phyloP scores from a whole-genome alignment of 2,797 vertebrate genomes.

The Prionace glauca region DNA sequence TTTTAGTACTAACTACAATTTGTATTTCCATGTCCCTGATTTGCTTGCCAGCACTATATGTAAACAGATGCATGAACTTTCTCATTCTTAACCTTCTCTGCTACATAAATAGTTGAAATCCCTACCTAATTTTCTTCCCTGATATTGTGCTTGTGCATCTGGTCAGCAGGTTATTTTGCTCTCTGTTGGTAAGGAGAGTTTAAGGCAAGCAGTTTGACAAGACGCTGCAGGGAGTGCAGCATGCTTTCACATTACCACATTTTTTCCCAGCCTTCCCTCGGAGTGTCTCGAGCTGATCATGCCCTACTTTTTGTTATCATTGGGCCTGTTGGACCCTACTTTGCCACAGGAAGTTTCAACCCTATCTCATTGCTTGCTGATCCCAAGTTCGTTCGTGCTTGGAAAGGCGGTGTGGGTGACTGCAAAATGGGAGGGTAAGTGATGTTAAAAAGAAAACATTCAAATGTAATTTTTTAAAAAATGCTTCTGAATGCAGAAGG shows the following conservation, averaged over 20 bases:
- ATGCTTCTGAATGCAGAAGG: not conserved
- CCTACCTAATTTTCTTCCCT: not conserved
- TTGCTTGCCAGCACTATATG: not conserved
- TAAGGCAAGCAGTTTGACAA: not conserved
- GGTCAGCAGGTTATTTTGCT: not conserved
- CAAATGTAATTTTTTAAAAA: not conserved
- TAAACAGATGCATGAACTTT: not conserved
- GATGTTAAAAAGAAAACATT: no score
- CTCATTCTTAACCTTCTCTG: not conserved
- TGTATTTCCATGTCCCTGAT: not conserved
- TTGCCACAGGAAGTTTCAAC: slow-evolving; percentile 66
- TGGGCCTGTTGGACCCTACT: slow-evolving; percentile 77
- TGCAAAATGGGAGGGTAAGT: slow-evolving; percentile 84
- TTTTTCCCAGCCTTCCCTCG: slow-evolving; percentile 66
- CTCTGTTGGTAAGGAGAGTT: not conserved
- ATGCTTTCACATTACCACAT: not conserved
- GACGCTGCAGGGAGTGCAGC: not conserved
- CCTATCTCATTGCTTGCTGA: slow-evolving; percentile 79
- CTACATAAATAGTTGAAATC: not conserved
- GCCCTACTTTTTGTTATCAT: slow-evolving; percentile 77
- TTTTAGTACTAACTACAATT: not conserved
- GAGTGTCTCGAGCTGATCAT: slow-evolving; percentile 56
- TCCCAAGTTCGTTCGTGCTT: slow-evolving; percentile 69
- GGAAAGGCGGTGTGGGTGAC: slow-evolving; percentile 75
- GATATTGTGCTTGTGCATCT: not conserved